Base-by-base conservation (phyloP, 2,888 invertebrate species). In the Altica lythri region DNA sequence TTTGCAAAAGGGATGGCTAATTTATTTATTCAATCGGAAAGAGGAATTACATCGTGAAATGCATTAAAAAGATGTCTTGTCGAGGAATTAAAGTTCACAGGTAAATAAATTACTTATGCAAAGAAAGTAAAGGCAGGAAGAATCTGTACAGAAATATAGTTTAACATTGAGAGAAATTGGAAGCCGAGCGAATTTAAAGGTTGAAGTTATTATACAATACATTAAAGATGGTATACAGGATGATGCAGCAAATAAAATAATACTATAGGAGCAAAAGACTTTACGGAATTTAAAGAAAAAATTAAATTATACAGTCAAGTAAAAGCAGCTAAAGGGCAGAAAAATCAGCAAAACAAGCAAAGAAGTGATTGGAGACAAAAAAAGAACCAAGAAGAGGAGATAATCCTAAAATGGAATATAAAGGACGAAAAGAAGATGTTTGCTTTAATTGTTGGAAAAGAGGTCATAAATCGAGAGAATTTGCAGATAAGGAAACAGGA, bases 151-250 rank as follows among this genome's bases (percentile, higher is more conserved):
- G 52, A 71, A 75, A 47, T 77, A 74, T 57, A 68, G 71, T 10
- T 53, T 73, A 2, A 45, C 40, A 8, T 75, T 75, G 72, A 69
- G 68, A 52, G 73, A 76, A 57, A 53, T 74, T n/a, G 74, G 70
- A 13, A 59, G 65, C 4, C 66, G 71, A 40, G 73, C 65, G 1
- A 60, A 59, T 2, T 59, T 75, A 17, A 73, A 75, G 59, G 65
- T 66, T 19, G 68, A 57, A 42, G 66, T 64, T 2, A 32, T 74
- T 4, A 74, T 73, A 2, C 71, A 73, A 38, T 76, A 74, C 54
- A 66, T 75, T 0, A 72, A 75, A 2, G 73, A 76, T 55, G 74
- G 72, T 1, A 72, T 76, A 17, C 48, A 46, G 2, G 69, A 68
- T 44, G 58, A 62, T 13, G 17, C 42, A 12, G 13, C 37, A 13